Evolutionary conservation across 2,113 vertebrate genomes (phyloP).

Genomic region (Eulemur rufifrons): DNA sequence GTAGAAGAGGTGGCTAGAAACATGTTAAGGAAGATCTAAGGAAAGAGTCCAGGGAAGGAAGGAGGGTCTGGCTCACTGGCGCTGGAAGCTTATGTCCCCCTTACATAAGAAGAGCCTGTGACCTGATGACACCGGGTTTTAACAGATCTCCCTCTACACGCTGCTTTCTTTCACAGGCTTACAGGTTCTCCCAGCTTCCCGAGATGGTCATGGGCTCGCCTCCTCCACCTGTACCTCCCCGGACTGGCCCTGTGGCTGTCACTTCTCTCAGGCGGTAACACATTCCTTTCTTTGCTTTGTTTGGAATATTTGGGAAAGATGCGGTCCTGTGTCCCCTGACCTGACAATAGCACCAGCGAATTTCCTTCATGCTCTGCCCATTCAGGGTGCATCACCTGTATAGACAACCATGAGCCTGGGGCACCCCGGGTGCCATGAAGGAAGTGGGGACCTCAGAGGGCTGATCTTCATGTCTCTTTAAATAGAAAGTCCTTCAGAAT

Average conservation of each 20-base stretch:
- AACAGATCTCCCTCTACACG: background rate
- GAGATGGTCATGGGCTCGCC: conserved; percentile 97
- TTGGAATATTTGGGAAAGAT: background rate
- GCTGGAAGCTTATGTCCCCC: background rate
- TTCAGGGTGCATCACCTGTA: background rate
- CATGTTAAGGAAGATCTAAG: background rate
- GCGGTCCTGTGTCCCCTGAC: background rate
- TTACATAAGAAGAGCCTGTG: background rate
- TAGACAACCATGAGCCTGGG: background rate
- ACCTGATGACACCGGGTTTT: background rate
- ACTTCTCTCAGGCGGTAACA: conserved; percentile 90
- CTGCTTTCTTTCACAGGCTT: conserved; percentile 87
- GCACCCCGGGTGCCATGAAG: background rate
- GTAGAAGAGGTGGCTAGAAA: background rate
- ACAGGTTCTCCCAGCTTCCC: conserved; percentile 98
- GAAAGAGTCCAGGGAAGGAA: background rate
- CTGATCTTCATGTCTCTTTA: background rate
- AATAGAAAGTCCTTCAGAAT: background rate
- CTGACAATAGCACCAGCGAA: background rate
- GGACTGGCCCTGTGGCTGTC: conserved; percentile 93
- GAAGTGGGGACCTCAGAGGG: background rate
- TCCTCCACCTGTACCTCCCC: conserved; percentile 95
- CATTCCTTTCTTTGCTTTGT: conserved; percentile 3
- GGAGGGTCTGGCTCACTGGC: background rate
- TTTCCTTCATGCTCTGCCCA: background rate